phyloP scores from a whole-genome alignment of 2,797 vertebrate species.

The Malacoctenus gilli region DNA sequence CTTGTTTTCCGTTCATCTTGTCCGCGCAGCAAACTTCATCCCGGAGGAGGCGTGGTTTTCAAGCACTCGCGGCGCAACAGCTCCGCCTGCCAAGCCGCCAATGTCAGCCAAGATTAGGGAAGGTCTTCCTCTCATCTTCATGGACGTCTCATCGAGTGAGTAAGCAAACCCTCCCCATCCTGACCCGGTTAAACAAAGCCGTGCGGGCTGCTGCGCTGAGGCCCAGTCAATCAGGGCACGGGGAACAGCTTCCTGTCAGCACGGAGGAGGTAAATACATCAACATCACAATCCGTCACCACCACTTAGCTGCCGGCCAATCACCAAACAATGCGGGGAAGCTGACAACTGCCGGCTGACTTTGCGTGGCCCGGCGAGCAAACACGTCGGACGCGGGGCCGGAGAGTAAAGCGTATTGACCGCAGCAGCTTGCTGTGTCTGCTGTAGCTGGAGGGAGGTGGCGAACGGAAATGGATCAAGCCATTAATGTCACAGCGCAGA shows the following conservation, averaged over 20 bases:
- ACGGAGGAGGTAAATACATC: constrained; percentile 75
- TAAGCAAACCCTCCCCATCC: constrained; percentile 73
- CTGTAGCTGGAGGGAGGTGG: constrained; percentile 31
- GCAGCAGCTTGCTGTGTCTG: constrained; percentile 34
- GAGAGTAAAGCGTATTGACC: constrained; percentile 55
- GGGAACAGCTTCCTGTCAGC: constrained; percentile 72
- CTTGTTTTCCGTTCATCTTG: background rate
- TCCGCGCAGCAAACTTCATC: constrained; percentile 27
- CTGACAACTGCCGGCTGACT: constrained; percentile 60
- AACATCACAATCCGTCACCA: constrained; percentile 74
- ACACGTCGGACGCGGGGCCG: constrained; percentile 48
- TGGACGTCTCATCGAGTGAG: constrained; percentile 75
- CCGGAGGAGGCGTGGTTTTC: constrained; percentile 25
- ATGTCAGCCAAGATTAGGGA: constrained; percentile 80
- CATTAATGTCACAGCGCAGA: constrained; percentile 51
- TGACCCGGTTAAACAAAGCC: constrained; percentile 77
- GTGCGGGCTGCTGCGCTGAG: constrained; percentile 60
- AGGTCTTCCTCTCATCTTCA: constrained; percentile 77
- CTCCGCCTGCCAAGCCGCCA: constrained; percentile 63
- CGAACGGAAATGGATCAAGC: constrained; percentile 53
- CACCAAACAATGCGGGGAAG: constrained; percentile 62
- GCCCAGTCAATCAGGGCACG: constrained; percentile 71
- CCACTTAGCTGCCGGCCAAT: constrained; percentile 73
- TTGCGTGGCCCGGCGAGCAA: constrained; percentile 42
- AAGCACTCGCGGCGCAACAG: constrained; percentile 34